Percentiles rank a stretch among this genome's conserved stretches.
phyloP scores from a whole-genome alignment of 2,797 vertebrate species.

The Mionectes olivaceus region DNA sequence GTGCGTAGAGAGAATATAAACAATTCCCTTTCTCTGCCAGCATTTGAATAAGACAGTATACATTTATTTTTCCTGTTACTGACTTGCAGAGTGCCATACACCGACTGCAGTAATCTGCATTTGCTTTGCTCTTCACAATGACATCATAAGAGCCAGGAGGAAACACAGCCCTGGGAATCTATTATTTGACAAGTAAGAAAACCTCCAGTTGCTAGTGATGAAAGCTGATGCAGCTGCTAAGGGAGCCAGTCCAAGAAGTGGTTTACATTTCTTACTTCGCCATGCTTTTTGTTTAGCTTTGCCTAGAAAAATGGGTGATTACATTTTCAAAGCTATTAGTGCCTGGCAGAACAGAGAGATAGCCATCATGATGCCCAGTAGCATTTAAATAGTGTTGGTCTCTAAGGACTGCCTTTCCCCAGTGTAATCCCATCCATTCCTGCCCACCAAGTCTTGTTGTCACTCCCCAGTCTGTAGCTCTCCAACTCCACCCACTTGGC shows the following conservation, averaged over 20 bases:
- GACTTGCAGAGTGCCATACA: neutral
- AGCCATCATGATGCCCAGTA: accelerated
- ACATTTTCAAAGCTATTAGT: neutral
- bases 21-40: neutral
- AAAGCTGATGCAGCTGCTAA: neutral
- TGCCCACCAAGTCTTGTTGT: neutral
- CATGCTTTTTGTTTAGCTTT: neutral
- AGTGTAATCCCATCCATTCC: neutral
- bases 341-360: neutral
- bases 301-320: neutral
- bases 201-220: neutral
- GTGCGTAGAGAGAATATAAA: neutral
- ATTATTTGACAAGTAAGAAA: neutral
- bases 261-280: neutral
- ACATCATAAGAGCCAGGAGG: neutral
- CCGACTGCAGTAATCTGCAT: neutral
- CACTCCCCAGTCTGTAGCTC: neutral
- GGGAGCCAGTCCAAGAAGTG: neutral
- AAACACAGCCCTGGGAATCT: neutral
- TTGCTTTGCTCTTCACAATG: neutral
- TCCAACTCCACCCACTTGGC: neutral
- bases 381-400: neutral
- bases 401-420: neutral
- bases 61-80: neutral
- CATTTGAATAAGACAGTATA: neutral